Evolutionary conservation across 2,797 vertebrate species (phyloP).

Genomic region (Mus minutoides): DNA sequence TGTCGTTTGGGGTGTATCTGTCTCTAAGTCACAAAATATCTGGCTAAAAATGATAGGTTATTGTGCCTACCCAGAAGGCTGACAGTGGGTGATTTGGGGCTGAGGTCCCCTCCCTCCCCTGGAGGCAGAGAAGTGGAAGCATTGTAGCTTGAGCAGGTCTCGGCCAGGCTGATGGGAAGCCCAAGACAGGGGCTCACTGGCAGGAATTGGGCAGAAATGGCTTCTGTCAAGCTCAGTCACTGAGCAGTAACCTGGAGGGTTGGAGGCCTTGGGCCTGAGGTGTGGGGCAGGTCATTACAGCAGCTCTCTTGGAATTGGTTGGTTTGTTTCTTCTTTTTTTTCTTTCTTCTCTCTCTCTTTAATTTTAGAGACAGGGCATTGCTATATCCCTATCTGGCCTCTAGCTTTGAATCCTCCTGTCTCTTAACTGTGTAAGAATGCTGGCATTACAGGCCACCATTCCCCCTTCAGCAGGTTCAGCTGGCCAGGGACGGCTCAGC

Average conservation of each 20-base stretch:
- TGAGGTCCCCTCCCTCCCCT: no score
- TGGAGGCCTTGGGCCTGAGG: neutral
- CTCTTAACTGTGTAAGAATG: neutral
- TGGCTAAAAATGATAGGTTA: neutral
- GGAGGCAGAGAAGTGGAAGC: neutral
- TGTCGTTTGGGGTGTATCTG: constrained; percentile 18
- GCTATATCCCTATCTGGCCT: neutral
- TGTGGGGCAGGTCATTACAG: no score
- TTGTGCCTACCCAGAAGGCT: neutral
- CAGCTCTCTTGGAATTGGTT: neutral
- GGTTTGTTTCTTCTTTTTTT: rapidly evolving
- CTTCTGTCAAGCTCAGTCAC: neutral
- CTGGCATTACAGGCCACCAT: neutral
- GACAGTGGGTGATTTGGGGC: neutral
- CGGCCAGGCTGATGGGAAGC: neutral
- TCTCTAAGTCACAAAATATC: constrained; percentile 16
- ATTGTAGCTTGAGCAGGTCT: neutral
- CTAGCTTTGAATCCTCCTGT: neutral
- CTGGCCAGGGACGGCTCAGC: neutral
- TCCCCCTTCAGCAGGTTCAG: neutral
- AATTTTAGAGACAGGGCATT: neutral
- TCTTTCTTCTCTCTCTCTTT: rapidly evolving
- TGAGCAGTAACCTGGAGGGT: neutral
- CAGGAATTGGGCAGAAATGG: neutral
- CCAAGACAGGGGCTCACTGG: neutral